Evolutionary conservation across 2,888 invertebrate genomes (phyloP), one percentile per base, ranked within the genome.

Genomic region (Polydrusus cervinus): DNA sequence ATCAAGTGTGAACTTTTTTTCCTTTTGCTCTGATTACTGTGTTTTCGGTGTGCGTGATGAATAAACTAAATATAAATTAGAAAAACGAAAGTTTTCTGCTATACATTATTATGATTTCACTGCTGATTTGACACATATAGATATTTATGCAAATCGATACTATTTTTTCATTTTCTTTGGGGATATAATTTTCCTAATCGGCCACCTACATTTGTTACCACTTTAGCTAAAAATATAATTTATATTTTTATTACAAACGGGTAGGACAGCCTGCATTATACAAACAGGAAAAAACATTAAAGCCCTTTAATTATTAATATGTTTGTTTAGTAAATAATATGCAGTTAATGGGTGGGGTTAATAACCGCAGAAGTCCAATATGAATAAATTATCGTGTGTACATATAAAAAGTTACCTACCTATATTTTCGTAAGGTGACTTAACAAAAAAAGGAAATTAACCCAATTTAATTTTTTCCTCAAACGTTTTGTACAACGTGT

Each of bases 61-160:
- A 62, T 62, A 62, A 62, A 62, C 62, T 62, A 47, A 62, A 62
- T 62, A 62, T 62, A 62, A 62, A 62, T 62, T 62, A 62, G 45
- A 62, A 47, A 45, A 62, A 61, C 43, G 47, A 62, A 62, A 62
- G 25, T 45, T 62, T 62, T 62, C 47, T 43, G 20, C 45, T 38
- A 20, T 43, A 43, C 62, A 62, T 62, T 53, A 53, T 25, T 43
- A 62, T 45, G 62, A 62, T 62, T 62, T 62, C 34, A 62, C 43
- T 62, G 43, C 45, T 62, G 62, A 62, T 62, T 20, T 62, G 62
- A 62, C 62, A 62, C 62, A 62, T 62, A 62, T 62, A 62, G 62
- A 62, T 62, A 62, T 62, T 62, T 62, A 62, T 62, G 62, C 62
- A 62, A 62, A 62, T 62, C 25, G 47, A 45, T 62, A 62, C 14